Base-by-base conservation (phyloP, 30 jellyfish, hydroid and myxozoan genomes). In the Mastigias papua region DNA sequence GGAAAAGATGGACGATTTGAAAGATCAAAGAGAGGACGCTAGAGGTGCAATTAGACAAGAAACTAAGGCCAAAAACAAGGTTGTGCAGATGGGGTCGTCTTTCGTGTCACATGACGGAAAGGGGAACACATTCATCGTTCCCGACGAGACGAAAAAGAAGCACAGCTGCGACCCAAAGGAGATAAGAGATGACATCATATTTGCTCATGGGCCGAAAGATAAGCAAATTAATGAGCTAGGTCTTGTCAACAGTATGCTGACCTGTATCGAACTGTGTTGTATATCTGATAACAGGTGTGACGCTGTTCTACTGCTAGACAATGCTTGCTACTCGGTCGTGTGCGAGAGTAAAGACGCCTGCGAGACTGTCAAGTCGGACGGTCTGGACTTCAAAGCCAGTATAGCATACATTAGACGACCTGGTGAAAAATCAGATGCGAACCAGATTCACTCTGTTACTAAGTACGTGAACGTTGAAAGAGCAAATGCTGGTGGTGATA, bases 221-320 rank as follows among this genome's bases (percentile, higher is more conserved):
- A 96, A 95, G 48, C 48, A 29, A 23, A 78, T 92, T 64, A 34
- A 66, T 37, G 92, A 86, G 57, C 82, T 61, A 20, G 97, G 96
- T 23, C 46, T 16, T 17, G 89, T 84, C 1, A 31, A 51, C 23
- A 83, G 84, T 34, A 67, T 82, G 63, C 22, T 68, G 15, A 64
- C 69, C 16, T 95, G 99, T 88, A 76, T 89, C 17, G 84, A 82
- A 48, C 74, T 33, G 22, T 95, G 99, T 57, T 95, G 99, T 76
- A 69, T 50, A 29, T 65, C 89, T 49, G 84, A 64, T 2, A 87
- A 50, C 37, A n/a, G 54, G 2, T 95, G 99, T 37, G 98, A 95
- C 61, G 86, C 95, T 15, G 99, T 96, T 15, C 76, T 90, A 42
- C 66, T 95, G 77, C 49, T 90, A 34, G 79, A 73, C 30, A 35